Base-by-base conservation (phyloP, 2,113 vertebrate genomes). In the Argyrosomus japonicus region DNA sequence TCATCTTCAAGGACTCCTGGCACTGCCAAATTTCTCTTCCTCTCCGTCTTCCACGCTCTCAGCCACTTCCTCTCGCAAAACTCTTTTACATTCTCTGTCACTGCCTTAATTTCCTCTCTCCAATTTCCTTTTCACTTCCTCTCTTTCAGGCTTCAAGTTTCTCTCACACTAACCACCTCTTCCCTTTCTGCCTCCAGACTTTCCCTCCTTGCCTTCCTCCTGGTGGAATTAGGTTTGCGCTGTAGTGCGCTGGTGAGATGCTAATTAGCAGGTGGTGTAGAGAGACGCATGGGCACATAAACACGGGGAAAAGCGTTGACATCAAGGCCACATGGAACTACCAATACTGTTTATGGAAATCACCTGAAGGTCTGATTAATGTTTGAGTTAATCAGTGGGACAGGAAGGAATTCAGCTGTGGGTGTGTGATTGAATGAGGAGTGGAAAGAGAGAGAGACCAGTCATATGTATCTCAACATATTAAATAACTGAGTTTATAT, bases 351-450 rank as follows among this genome's bases (percentile, higher is more conserved):
- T 93, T 94, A 92, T 87, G 88, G 83, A 72, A 93, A 88, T 92
- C 89, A 91, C 86, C 80, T 87, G 75, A 70, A 86, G 61, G 65
- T 67, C 82, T 94, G 93, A 93, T 92, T 93, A 90, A 93, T 94
- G 90, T 87, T 90, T 76, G 77, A 74, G 71, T 91, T 92, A 89
- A 93, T 93, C 91, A 93, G 90, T 17, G 75, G 68, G 58, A 75
- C 76, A 79, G 85, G 84, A 88, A 86, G 84, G 77, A 68, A 70
- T 92, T 67, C 21, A 56, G 68, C 68, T 84, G 84, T 88, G 79
- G 83, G 62, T 57, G 63, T 69, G 61, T 2, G 29, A 73, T 15
- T 70, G 80, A 87, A 72, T 29, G 69, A 84, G 51, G 4, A 47
- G 64, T 68, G 65, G 65, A 47, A 70, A 79, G 27, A 69, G 21